Evolutionary conservation across 2,113 vertebrate genomes (phyloP).

Genomic region (Eleginops maclovinus): DNA sequence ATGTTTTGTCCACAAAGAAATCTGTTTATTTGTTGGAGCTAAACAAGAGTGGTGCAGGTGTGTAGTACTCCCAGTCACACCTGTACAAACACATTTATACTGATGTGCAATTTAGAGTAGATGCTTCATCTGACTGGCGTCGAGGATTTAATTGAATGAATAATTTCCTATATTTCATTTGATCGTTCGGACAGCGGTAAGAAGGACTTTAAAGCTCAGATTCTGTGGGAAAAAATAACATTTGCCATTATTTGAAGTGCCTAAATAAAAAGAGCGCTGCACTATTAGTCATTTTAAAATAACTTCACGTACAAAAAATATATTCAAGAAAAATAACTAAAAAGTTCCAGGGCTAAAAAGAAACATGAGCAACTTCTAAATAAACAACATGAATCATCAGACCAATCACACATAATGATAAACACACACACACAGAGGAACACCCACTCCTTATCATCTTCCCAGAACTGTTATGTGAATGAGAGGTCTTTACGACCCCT

Average conservation of each 20-base stretch:
- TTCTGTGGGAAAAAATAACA: not conserved
- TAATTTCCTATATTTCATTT: too few species aligned
- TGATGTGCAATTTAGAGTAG: not conserved
- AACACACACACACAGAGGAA: constrained; percentile 1
- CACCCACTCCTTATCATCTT: constrained; percentile 46
- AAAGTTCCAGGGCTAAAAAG: not conserved
- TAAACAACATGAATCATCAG: not conserved
- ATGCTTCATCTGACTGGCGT: not conserved
- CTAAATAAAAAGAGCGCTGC: not conserved
- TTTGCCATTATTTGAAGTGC: not conserved
- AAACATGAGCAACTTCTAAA: not conserved
- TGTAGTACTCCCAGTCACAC: too few species aligned
- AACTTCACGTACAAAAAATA: too few species aligned
- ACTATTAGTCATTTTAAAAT: not conserved
- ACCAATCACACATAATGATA: constrained; percentile 1
- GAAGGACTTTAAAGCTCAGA: not conserved
- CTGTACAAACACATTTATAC: too few species aligned
- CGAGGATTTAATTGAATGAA: not conserved
- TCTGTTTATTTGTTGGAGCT: too few species aligned
- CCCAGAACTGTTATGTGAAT: constrained; percentile 73
- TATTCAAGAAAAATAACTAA: not conserved
- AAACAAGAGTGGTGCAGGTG: not conserved
- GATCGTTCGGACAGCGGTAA: not conserved
- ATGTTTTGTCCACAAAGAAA: too few species aligned
- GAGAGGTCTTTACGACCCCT: constrained; percentile 70